A percentile compares a stretch with the other conserved stretches of the same genome.
These are phyloP conservation scores for Papilio helenus DNA, from an alignment of 1,140 invertebrate genomes.

Conservation along the genomic window DNA sequence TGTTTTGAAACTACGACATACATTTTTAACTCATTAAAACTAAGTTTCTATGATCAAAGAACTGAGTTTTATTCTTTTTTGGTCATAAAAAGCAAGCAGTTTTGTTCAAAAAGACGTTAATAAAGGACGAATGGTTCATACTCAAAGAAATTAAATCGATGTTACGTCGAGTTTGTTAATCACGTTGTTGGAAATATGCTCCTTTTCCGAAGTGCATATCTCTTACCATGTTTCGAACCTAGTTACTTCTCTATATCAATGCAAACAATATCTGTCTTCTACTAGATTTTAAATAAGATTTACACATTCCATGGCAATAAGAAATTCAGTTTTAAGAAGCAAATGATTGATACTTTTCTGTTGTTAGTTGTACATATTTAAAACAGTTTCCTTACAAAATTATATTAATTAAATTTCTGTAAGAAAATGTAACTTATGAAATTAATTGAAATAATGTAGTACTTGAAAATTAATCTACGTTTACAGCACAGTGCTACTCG, in stretches of 20 bases:
- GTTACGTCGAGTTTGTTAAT: background rate
- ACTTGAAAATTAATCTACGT: slow-evolving; percentile 21
- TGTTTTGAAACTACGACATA: no score
- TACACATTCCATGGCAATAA: background rate
- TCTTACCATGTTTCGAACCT: slow-evolving; percentile 4
- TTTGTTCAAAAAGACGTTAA: no score
- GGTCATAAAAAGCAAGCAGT: no score
- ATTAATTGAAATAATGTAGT: slow-evolving; percentile 8
- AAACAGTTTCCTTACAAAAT: background rate
- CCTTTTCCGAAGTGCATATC: background rate
- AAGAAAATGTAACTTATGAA: background rate
- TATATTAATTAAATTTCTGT: background rate
- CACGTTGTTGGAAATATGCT: background rate
- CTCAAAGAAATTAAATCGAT: background rate
- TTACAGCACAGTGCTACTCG: background rate
- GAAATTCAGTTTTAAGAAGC: background rate
- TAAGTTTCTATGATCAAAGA: no score
- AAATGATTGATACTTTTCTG: no score
- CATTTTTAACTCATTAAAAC: no score
- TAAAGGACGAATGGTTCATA: no score
- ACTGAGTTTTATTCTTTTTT: no score
- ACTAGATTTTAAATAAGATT: background rate
- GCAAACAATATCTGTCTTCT: background rate
- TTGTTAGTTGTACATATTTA: background rate
- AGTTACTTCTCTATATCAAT: background rate